Evolutionary conservation across 2,888 invertebrate genomes (phyloP), one percentile per base, ranked within the genome.

Genomic region (Trimorus sp.): DNA sequence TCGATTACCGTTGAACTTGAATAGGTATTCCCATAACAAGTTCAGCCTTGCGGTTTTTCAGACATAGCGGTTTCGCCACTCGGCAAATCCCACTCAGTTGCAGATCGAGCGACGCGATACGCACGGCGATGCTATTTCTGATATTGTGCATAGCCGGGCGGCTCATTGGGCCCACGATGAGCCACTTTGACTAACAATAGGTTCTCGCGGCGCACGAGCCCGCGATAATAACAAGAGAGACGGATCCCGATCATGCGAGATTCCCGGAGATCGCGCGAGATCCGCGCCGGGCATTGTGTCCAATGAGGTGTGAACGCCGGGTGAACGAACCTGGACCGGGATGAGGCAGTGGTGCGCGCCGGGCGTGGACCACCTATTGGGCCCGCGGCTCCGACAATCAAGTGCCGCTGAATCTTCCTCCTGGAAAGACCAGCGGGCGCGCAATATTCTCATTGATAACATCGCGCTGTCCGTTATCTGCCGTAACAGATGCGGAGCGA

Each of bases 261-360:
- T 63, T 62, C 73, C 45, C 49, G 37, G 68, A 68, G 74, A 78
- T 79, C 63, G 75, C 37, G 75, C 58, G 54, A 54, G 69, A 76
- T 76, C 69, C 40, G 56, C 49, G 70, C 49, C 70, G 82, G 82
- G 40, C 40, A 40, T 40, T 40, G 40, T 40, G 85, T 84, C 84
- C 85, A 87, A 81, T 84, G 85, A 86, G 85, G 86, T 87, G 86
- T 86, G 85, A 87, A 87, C 84, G 82, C 74, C 80, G 78, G 87
- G 86, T 87, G 87, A 87, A 87, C 82, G 87, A 87, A 87, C 87
- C 84, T 85, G 26, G 63, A 26, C 73, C 82, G 82, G 82, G 68
- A 66, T 68, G 70, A 79, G 82, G 83, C 77, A 78, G 83, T 68
- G 53, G 60, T 79, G n/a, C 40, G 77, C 65, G 75, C 82, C 83